Evolutionary conservation across 2,888 invertebrate species (phyloP), one percentile per base, ranked within the genome.

Genomic region (Digitonthophagus gazella): DNA sequence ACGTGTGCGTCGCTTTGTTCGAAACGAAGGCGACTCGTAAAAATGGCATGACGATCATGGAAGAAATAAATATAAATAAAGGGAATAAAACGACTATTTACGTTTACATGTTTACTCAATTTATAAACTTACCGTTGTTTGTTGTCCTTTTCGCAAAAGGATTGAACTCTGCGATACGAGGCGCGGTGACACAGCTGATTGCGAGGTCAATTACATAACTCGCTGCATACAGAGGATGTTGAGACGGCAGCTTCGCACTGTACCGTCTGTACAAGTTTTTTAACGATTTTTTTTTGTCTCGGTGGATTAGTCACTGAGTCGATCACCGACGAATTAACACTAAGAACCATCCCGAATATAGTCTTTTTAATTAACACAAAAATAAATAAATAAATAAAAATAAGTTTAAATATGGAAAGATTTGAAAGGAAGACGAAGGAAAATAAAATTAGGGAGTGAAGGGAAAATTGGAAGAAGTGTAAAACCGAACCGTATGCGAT

Each of bases 401-500:
- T 22, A 22, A 22, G 22, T n/a, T n/a, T n/a, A n/a, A n/a, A n/a
- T n/a, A n/a, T n/a, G n/a, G n/a, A n/a, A n/a, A 22, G 11, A 44
- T 44, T 44, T 2, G 11, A 3, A 44, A 44, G 2, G 11, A 44
- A 3, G 6, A 44, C 6, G 6, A 44, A 44, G 11, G 6, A 44
- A 3, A 44, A 44, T 44, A 22, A 22, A 22, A 22, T n/a, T n/a
- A n/a, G n/a, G n/a, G n/a, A n/a, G n/a, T n/a, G n/a, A n/a, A n/a
- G n/a, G n/a, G n/a, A n/a, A n/a, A n/a, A n/a, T n/a, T 16, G 15
- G 15, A 18, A 16, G 18, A 58, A 20, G 2, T n/a, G 61, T 20
- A 15, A n/a, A 15, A 72, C 74, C 74, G 73, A 73, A 74, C 71
- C 75, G 61, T 20, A 61, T 61, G 4, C 73, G 73, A 77, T 75